phyloP scores from a whole-genome alignment of 1,140 invertebrate species.

The Zaprionus inermis region DNA sequence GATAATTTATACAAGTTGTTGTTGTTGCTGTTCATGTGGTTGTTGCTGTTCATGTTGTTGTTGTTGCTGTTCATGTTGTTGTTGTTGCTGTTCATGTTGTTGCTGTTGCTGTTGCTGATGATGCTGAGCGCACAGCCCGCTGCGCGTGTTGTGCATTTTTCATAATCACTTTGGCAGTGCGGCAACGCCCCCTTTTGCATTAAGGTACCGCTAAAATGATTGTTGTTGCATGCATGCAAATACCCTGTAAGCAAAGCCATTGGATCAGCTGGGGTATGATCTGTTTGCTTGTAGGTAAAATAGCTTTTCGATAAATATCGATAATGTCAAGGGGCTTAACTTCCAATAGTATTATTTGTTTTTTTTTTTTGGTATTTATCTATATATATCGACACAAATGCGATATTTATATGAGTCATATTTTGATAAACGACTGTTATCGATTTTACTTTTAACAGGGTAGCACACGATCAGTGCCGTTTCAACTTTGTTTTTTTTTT shows the following conservation, averaged over 20 bases:
- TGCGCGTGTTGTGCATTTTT: constrained; percentile 56
- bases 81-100: constrained; percentile 21
- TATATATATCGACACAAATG: too few relatives aligned
- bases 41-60: constrained; percentile 36
- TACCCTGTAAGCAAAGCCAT: constrained; percentile 6
- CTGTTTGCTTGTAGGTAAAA: neutral
- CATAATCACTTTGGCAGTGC: constrained; percentile 49
- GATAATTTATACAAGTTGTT: constrained; percentile 20
- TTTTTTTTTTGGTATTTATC: neutral
- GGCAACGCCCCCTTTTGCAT: constrained; percentile 48
- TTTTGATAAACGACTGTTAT: neutral
- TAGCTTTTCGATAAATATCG: neutral
- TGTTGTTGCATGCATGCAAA: constrained; percentile 13
- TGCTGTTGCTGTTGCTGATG: constrained; percentile 26
- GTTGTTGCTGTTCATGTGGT: constrained; percentile 19
- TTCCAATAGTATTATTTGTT: too few relatives aligned
- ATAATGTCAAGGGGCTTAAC: neutral
- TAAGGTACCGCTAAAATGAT: constrained; percentile 40
- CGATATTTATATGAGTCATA: too few relatives aligned
- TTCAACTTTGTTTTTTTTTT: constrained; percentile 15
- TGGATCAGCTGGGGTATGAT: neutral
- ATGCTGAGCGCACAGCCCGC: constrained; percentile 36
- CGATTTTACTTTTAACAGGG: neutral
- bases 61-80: constrained; percentile 8
- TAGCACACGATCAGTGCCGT: neutral